Conservation (phyloP, 2,888 invertebrate species). For the Watsonalla binaria region DNA sequence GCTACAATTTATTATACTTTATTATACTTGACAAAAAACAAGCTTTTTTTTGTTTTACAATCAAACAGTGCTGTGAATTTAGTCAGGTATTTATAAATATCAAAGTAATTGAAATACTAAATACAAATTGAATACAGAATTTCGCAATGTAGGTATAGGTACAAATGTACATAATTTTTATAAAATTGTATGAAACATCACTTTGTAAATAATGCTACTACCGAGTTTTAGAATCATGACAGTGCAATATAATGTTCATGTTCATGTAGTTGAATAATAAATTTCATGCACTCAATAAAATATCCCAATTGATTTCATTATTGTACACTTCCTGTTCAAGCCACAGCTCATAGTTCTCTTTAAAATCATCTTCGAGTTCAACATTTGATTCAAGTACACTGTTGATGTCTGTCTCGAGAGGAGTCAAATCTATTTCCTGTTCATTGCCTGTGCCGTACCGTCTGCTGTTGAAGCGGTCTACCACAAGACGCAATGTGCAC, state of each 20-base stretch:
- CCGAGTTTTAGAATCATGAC: not conserved
- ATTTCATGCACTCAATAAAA: constrained; percentile 51
- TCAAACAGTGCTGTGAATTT: too few species aligned
- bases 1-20: constrained; percentile 8
- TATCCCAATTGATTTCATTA: constrained; percentile 89
- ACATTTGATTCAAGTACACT: constrained; percentile 88
- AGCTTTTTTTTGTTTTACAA: too few species aligned
- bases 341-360: constrained; percentile 96
- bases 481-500: constrained; percentile 93
- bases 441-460: constrained; percentile 84
- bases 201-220: not conserved
- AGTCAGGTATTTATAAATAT: too few species aligned
- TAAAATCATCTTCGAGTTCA: constrained; percentile 95
- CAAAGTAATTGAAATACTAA: too few species aligned
- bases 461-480: constrained; percentile 97
- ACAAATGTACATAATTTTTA: not conserved
- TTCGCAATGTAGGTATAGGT: not conserved
- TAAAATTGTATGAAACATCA: not conserved
- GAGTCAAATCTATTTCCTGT: constrained; percentile 79
- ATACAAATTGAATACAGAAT: too few species aligned
- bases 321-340: constrained; percentile 97
- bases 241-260: not conserved
- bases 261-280: constrained; percentile 10
- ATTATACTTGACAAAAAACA: too few species aligned
- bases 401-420: constrained; percentile 88